A percentile compares a stretch with the other conserved stretches of the same genome.
Evolutionary conservation across 2,888 invertebrate genomes (phyloP).

Genomic region (Epinotia brunnichana): DNA sequence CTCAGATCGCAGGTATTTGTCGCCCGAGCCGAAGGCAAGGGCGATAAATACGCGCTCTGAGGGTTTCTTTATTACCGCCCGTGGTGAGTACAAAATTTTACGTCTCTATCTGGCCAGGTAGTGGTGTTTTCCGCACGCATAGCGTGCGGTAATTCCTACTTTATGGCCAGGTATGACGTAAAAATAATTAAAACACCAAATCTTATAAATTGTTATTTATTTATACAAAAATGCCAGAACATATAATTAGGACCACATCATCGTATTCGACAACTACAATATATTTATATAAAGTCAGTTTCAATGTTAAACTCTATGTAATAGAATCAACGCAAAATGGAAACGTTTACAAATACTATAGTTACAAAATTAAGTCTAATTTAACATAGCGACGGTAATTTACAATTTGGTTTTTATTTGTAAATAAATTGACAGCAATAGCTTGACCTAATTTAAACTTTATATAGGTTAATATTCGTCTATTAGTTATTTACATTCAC

Average conservation of each 20-base stretch:
- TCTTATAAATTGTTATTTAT: conserved; percentile 72
- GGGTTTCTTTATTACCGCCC: too few relatives aligned
- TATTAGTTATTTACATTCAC: conserved; percentile 74
- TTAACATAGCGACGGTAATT: conserved; percentile 32
- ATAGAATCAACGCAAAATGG: conserved; percentile 76
- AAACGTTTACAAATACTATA: conserved; percentile 68
- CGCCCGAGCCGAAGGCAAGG: too few relatives aligned
- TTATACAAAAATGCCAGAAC: conserved; percentile 78
- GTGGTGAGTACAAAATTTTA: too few relatives aligned
- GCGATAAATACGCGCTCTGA: too few relatives aligned
- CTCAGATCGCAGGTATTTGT: too few relatives aligned
- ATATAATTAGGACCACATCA: conserved; percentile 72
- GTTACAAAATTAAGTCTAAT: conserved; percentile 48
- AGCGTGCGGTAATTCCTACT: too few relatives aligned
- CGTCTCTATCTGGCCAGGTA: too few relatives aligned
- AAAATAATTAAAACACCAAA: conserved; percentile 48
- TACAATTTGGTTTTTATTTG: conserved; percentile 35
- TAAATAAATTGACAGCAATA: conserved; percentile 65
- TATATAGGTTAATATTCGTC: conserved; percentile 55
- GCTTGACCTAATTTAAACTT: conserved; percentile 54
- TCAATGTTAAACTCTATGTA: conserved; percentile 75
- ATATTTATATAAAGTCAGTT: conserved; percentile 58
- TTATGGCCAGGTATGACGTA: too few relatives aligned
- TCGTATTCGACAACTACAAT: conserved; percentile 60
- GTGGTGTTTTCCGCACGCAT: too few relatives aligned